Base-by-base conservation (phyloP, 2,113 vertebrate genomes). In the Oxyruncus cristatus region DNA sequence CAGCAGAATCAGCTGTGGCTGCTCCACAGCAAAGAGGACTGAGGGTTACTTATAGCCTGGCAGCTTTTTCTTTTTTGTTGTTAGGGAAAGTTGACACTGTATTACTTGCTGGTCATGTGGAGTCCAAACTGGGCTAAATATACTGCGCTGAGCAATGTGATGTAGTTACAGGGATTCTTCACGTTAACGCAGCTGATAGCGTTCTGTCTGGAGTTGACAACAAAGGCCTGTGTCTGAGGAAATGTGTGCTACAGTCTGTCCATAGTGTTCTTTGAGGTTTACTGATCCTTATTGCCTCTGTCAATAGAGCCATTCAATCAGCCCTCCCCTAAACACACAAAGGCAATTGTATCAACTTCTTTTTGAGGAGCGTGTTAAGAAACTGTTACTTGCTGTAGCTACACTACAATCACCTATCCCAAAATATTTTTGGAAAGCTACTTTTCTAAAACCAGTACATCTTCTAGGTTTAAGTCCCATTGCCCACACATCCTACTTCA, bases 1-100 rank as follows among this genome's bases (percentile, higher is more conserved):
- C 63, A 95, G 74, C 79, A 81, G 85, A 95, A 56, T 65, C 72
- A 98, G 97, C 97, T 98, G 39, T 41, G 97, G 41, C 96, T 94
- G 91, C 94, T 95, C 93, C 96, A 93, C 90, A 86, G 78, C 95
- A 96, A 84, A 89, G 80, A 72, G 77, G 55, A 73, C 91, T 97
- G 94, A 97, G 82, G 93, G 95, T 98, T 98, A 98, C 98, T 98
- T 98, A 98, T 97, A 98, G 96, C 95, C 88, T 67, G 90, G 94
- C 96, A 84, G 67, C 91, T 62, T 28, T 15, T 50, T 74, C 23
- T 33, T 70, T 55, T 21, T 95, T 91, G 72, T 50, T 93, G 95
- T 33, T 41, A 63, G 85, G 94, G 97, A 95, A 96, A 97, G 92
- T 65, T 97, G 97, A 97, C 85, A 90, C 97, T 89, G 14, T 76